Percentiles rank a stretch among this genome's conserved stretches.
Evolutionary conservation across 2,113 vertebrate genomes (phyloP).

Genomic region (Prionailurus bengalensis): DNA sequence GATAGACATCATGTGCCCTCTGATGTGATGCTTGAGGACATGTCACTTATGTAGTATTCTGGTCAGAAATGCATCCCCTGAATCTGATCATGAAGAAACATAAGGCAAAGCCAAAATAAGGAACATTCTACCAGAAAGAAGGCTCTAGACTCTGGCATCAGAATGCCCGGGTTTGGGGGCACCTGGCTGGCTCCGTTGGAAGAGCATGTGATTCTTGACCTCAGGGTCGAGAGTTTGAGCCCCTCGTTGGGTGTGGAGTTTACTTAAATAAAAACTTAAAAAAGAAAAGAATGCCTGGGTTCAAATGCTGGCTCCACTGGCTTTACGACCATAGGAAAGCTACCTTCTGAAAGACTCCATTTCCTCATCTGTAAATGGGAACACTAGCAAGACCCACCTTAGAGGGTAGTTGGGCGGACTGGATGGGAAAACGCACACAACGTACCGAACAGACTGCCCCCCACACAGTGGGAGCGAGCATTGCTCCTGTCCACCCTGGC

Average conservation of each 20-base stretch:
- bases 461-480: not conserved
- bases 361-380: not conserved
- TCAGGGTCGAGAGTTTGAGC: no score
- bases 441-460: no score
- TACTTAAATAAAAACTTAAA: no score
- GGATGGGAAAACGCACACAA: not conserved
- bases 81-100: not conserved
- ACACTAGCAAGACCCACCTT: not conserved
- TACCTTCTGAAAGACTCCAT: not conserved
- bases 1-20: not conserved
- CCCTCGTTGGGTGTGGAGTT: no score
- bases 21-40: not conserved
- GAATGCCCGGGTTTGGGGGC: not conserved
- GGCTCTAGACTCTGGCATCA: not conserved
- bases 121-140: not conserved
- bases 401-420: not conserved
- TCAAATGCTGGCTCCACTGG: not conserved
- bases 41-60: not conserved
- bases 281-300: not conserved
- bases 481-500: not conserved
- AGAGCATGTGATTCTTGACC: no score
- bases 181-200: no score
- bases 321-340: not conserved
- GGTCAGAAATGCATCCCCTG: not conserved
- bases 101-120: not conserved